Conservation (phyloP, 2,888 invertebrate species). For the Tachina lurida region DNA sequence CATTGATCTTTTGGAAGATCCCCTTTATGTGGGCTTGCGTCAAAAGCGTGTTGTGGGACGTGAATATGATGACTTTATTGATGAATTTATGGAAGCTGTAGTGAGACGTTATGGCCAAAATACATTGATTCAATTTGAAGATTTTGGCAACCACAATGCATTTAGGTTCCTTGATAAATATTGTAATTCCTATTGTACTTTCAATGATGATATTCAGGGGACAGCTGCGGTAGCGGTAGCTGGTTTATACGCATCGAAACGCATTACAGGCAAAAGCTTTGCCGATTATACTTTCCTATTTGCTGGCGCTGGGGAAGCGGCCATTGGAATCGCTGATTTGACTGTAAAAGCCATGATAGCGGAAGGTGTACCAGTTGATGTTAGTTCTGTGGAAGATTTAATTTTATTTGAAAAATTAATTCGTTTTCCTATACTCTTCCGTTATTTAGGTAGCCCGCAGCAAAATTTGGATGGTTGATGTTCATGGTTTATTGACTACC, state of each 20-base stretch:
- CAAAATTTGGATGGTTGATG: conserved; percentile 98
- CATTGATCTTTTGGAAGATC: conserved; percentile 94
- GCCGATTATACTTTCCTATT: conserved; percentile 95
- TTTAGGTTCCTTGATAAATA: conserved; percentile 96
- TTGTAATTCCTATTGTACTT: conserved; percentile 95
- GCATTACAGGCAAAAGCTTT: conserved; percentile 87
- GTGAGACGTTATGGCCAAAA: conserved; percentile 94
- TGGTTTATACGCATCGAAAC: conserved; percentile 86
- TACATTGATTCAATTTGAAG: conserved; percentile 95
- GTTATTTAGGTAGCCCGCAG: conserved; percentile 87
- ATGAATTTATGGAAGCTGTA: conserved; percentile 98
- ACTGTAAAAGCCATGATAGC: conserved; percentile 94
- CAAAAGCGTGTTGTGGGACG: conserved; percentile 92
- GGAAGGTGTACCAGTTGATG: conserved; percentile 84
- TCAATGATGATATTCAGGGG: conserved; percentile 99
- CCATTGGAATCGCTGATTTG: conserved; percentile 95
- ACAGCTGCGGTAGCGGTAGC: conserved; percentile 98
- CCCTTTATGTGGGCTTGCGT: conserved; percentile 95
- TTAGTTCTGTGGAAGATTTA: conserved; percentile 46
- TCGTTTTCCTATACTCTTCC: neutral
- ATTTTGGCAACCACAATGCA: conserved; percentile 99
- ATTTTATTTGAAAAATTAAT: neutral
- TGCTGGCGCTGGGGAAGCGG: conserved; percentile 95
- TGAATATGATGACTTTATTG: conserved; percentile 95
- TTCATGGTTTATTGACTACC: conserved; percentile 93